These are phyloP conservation scores for Zygothrica quintamaculata DNA, from an alignment of 2,888 invertebrate species.

Conservation along the genomic window DNA sequence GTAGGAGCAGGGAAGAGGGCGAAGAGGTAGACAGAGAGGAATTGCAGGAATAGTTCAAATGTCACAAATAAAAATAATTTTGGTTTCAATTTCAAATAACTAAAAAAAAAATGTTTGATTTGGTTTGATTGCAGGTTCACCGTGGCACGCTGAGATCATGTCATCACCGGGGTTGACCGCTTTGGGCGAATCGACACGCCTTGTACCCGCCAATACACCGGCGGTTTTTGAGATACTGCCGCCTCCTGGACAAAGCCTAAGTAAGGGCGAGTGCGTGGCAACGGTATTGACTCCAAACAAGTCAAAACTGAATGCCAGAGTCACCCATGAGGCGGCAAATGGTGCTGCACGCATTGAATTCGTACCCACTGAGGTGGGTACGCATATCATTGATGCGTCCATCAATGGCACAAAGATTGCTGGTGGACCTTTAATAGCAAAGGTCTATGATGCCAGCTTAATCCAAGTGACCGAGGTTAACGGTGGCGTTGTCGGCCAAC, in stretches of 20 bases:
- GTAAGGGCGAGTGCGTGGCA: conserved; percentile 87
- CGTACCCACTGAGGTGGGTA: conserved; percentile 96
- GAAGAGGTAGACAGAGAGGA: not conserved
- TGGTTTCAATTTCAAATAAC: no score
- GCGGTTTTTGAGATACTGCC: conserved; percentile 92
- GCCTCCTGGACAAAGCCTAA: conserved; percentile 86
- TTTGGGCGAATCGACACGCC: conserved; percentile 93
- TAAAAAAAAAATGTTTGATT: no score
- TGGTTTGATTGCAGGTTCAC: conserved; percentile 89
- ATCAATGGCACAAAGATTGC: conserved; percentile 95
- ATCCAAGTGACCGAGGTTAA: conserved; percentile 97
- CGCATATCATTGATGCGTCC: conserved; percentile 95
- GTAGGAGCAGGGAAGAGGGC: not conserved
- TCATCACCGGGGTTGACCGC: conserved; percentile 91
- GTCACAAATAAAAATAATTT: not conserved
- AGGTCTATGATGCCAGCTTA: conserved; percentile 96
- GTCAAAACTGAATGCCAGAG: conserved; percentile 91
- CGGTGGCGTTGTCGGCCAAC: conserved; percentile 96
- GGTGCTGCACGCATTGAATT: conserved; percentile 96
- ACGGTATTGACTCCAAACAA: conserved; percentile 93
- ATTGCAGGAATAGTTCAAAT: conserved; percentile 1
- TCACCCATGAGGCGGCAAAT: conserved; percentile 92
- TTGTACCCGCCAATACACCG: conserved; percentile 95
- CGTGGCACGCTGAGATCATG: conserved; percentile 97
- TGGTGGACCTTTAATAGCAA: conserved; percentile 95